Evolutionary conservation across 2,888 invertebrate genomes (phyloP).

Genomic region (Prosapia bicincta): DNA sequence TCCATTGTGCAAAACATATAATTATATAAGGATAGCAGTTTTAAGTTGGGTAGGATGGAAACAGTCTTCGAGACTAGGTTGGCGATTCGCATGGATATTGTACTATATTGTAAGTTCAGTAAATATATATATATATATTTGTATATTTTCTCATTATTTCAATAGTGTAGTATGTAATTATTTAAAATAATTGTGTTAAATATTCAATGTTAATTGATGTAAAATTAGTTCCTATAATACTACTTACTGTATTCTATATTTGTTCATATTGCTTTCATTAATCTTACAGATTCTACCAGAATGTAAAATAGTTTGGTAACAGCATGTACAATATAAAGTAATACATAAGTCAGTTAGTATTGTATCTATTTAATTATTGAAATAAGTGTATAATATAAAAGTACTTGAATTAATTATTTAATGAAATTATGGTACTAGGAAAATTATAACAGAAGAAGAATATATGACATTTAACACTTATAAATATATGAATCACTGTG

Average conservation of each 20-base stretch:
- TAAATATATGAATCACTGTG: too few species aligned
- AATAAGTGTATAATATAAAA: too few species aligned
- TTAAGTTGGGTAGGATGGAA: neutral
- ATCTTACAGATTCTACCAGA: neutral
- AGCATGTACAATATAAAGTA: neutral
- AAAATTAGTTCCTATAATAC: neutral
- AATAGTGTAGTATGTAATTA: neutral
- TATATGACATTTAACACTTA: too few species aligned
- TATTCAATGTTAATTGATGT: constrained; percentile 2
- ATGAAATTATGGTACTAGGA: too few species aligned
- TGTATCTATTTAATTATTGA: too few species aligned
- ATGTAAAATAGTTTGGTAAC: neutral
- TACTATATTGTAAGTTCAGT: constrained; percentile 17
- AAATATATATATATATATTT: constrained; percentile 16
- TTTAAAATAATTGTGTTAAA: neutral
- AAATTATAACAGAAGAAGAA: too few species aligned
- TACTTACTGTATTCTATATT: neutral
- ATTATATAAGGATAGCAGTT: too few species aligned
- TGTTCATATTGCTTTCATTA: neutral
- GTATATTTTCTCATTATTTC: neutral
- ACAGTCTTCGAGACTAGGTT: neutral
- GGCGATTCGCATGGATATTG: neutral
- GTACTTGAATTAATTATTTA: too few species aligned
- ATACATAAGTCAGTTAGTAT: too few species aligned
- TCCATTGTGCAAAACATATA: too few species aligned